Percentiles rank a stretch among this genome's conserved stretches.
phyloP scores from a whole-genome alignment of 2,113 vertebrate genomes.

The Sterna hirundo region DNA sequence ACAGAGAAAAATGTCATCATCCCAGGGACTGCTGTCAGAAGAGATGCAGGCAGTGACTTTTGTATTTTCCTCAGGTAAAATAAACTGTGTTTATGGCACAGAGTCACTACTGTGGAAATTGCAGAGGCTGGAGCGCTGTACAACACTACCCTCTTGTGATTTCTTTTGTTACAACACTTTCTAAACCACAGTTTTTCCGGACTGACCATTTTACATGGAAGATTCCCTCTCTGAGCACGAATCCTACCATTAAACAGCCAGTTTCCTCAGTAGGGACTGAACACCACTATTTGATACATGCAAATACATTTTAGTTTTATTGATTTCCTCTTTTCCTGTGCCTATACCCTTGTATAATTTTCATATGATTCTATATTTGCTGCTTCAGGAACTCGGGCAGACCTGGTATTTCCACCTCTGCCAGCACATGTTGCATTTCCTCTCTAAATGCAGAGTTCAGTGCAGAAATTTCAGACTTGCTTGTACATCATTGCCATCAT shows the following conservation, averaged over 20 bases:
- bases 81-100: neutral
- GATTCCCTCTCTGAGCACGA: neutral
- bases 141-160: conserved; percentile 80
- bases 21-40: neutral
- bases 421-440: neutral
- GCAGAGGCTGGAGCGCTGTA: conserved; percentile 41
- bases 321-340: neutral
- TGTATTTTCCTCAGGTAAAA: neutral
- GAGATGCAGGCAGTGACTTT: neutral
- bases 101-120: neutral
- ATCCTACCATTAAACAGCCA: neutral
- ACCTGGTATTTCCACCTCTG: neutral
- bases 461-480: neutral
- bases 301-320: neutral
- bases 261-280: neutral
- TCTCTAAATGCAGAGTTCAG: neutral
- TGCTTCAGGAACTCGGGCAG: neutral
- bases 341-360: neutral
- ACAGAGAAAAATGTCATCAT: neutral
- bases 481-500: neutral
- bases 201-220: neutral
- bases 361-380: neutral
- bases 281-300: neutral
- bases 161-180: conserved; percentile 47
- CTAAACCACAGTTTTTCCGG: neutral